Conservation (phyloP, 2,797 vertebrate genomes). For the Labeo calbasu region DNA sequence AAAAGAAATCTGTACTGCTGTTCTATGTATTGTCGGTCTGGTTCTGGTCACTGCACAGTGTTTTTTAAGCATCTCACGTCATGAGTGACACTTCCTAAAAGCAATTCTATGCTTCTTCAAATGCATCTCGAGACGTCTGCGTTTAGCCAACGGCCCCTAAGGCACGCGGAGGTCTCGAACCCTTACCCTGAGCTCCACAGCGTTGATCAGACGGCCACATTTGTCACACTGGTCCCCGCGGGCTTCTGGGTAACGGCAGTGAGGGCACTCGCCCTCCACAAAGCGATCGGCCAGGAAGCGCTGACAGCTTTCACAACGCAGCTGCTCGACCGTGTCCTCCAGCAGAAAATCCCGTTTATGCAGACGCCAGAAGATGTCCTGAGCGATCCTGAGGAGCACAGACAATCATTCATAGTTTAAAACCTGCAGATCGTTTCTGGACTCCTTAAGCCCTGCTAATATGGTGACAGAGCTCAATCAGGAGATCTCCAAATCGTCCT, state of each 20-base stretch:
- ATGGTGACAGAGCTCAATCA: background rate
- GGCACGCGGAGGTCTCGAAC: background rate
- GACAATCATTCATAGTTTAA: background rate
- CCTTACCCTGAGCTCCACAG: conserved; percentile 89
- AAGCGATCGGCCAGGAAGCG: conserved; percentile 96
- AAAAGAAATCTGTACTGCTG: too few relatives aligned
- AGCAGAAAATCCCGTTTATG: conserved; percentile 81
- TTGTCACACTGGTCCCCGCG: conserved; percentile 97
- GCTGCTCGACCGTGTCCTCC: conserved; percentile 89
- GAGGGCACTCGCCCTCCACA: conserved; percentile 91
- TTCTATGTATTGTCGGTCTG: too few relatives aligned
- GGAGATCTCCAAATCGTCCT: background rate
- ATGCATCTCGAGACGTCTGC: background rate
- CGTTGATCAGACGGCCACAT: conserved; percentile 94
- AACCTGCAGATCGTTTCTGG: background rate
- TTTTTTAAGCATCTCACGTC: too few relatives aligned
- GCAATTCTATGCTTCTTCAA: background rate
- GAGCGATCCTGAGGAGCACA: conserved; percentile 84
- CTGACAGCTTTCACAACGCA: conserved; percentile 86
- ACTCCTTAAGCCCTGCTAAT: background rate
- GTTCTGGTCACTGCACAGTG: too few relatives aligned
- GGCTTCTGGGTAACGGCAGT: conserved; percentile 89
- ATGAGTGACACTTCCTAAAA: too few relatives aligned
- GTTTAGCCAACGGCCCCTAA: background rate
- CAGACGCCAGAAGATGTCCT: conserved; percentile 91